Evolutionary conservation across 2,113 vertebrate genomes (phyloP), one percentile per base, ranked within the genome.

Genomic region (Tinamus guttatus): DNA sequence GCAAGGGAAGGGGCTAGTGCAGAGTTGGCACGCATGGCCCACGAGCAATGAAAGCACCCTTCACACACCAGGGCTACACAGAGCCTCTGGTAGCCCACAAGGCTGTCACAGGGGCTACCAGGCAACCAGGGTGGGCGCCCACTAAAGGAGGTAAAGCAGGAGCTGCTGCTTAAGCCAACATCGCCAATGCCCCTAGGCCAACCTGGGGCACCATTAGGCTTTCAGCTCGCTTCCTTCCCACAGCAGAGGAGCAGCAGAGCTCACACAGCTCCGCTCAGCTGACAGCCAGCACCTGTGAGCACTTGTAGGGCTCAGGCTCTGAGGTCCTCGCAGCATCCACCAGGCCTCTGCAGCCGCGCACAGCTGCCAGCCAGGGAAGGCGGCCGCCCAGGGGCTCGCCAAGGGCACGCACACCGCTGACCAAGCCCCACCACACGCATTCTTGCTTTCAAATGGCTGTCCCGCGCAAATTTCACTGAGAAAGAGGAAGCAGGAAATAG

Each of bases 121-220:
- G 34, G 15, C 85, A 49, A 34, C 58, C 1, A 0, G 68, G 73
- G 75, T 3, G 62, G 1, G 0, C 4, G 3, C 38, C 79, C 13
- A 0, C 0, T 0, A 74, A 90, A 83, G 54, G 71, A 0, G 0
- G 20, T 78, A 85, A 27, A 52, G 32, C 51, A 89, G 63, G 4
- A 1, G 47, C 64, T 84, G 45, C 36, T 43, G 22, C 71, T 6
- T 8, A 45, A 83, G 89, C 67, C 67, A 90, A 25, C 0, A 0
- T 77, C 51, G 25, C 73, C 43, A 43, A 43, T 43, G 43, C 43
- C 43, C 5, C 43, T 34, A 59, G 86, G 88, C 94, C 88, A 84
- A 38, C 32, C 83, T 75, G 43, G 96, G 88, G 94, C 80, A 75
- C 1, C 0, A 85, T 75, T 76, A 80, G 81, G 82, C 65, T 36